phyloP scores from a whole-genome alignment of 2,888 invertebrate genomes.

The Mythimna albipuncta region DNA sequence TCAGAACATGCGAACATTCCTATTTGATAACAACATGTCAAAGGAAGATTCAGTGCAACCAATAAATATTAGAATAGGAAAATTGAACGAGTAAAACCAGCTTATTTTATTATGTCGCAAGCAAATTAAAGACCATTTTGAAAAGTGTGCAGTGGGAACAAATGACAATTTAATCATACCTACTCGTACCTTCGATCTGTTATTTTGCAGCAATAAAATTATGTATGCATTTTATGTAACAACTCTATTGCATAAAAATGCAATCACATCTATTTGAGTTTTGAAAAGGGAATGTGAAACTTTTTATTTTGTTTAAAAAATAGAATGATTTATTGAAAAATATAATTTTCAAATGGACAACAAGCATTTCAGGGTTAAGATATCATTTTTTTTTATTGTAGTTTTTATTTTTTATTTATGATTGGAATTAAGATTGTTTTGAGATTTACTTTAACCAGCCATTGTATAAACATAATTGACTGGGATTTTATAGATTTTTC shows the following conservation, averaged over 20 bases:
- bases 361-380: slow-evolving; percentile 2
- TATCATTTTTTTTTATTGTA: background rate
- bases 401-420: background rate
- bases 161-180: slow-evolving; percentile 63
- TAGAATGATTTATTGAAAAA: background rate
- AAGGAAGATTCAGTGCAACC: slow-evolving; percentile 16
- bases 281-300: background rate
- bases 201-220: slow-evolving; percentile 70
- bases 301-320: background rate
- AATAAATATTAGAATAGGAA: slow-evolving; percentile 10
- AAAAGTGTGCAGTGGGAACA: slow-evolving; percentile 41
- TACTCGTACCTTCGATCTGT: slow-evolving; percentile 16
- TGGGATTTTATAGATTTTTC: too few relatives aligned
- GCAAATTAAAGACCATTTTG: slow-evolving; percentile 43
- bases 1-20: slow-evolving; percentile 29
- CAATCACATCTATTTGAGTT: background rate
- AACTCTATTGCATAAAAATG: slow-evolving; percentile 25
- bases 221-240: slow-evolving; percentile 66
- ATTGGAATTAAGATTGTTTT: background rate
- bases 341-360: background rate
- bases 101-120: slow-evolving; percentile 4
- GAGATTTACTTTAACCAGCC: too few relatives aligned
- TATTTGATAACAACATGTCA: slow-evolving; percentile 35
- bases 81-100: slow-evolving; percentile 10
- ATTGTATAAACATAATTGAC: too few relatives aligned